A percentile compares a stretch with the other conserved stretches of the same genome.
These are phyloP conservation scores for Thalpophila matura DNA, from an alignment of 2,888 invertebrate species.

Conservation along the genomic window DNA sequence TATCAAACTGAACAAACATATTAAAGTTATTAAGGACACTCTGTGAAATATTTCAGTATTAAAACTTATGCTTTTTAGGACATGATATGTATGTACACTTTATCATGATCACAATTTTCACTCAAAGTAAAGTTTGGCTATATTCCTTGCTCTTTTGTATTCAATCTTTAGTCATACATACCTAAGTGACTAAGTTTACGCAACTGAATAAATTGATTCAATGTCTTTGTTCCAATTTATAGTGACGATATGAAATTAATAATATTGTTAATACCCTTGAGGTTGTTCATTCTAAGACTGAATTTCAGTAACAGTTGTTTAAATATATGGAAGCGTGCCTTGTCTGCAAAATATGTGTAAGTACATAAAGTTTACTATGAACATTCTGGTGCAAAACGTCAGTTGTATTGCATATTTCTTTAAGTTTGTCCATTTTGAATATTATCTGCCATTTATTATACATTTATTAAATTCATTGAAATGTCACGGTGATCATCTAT, in stretches of 20 bases:
- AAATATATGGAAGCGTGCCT: constrained; percentile 83
- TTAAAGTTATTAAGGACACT: background rate
- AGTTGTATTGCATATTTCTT: constrained; percentile 64
- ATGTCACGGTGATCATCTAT: constrained; percentile 48
- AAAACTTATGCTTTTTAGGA: too few relatives aligned
- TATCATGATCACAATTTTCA: background rate
- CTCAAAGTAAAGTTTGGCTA: background rate
- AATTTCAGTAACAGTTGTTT: constrained; percentile 82
- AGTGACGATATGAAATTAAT: constrained; percentile 69
- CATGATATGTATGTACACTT: too few relatives aligned
- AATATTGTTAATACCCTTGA: constrained; percentile 66
- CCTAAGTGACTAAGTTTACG: constrained; percentile 63
- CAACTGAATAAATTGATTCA: constrained; percentile 81
- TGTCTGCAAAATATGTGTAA: constrained; percentile 68
- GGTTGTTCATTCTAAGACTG: constrained; percentile 66
- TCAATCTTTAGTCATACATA: constrained; percentile 37
- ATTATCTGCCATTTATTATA: background rate
- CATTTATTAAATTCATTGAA: constrained; percentile 21
- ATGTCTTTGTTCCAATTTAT: constrained; percentile 78
- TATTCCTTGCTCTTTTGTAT: constrained; percentile 11
- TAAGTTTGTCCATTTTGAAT: constrained; percentile 48
- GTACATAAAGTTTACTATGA: constrained; percentile 44
- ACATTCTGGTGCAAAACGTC: constrained; percentile 49
- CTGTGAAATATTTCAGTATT: background rate
- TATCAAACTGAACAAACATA: constrained; percentile 47